These are phyloP conservation scores for Peromyscus aztecus DNA, from an alignment of 2,797 vertebrate genomes.

Conservation along the genomic window DNA sequence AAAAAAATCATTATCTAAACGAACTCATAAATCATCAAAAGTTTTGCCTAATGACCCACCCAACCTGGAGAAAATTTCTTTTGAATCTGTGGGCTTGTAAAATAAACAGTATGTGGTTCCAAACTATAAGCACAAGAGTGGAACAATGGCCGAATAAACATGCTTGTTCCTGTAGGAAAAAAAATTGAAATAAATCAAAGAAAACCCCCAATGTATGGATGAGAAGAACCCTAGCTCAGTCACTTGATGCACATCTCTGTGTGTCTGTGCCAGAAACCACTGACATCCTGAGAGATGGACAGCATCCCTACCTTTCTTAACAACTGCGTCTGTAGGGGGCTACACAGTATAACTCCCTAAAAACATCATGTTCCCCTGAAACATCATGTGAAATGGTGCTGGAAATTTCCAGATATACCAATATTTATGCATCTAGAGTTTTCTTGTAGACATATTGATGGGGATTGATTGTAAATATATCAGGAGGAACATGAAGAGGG, in stretches of 20 bases:
- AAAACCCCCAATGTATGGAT: neutral
- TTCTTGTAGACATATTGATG: neutral
- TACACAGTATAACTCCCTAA: neutral
- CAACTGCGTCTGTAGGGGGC: neutral
- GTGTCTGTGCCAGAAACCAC: neutral
- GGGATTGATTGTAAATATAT: neutral
- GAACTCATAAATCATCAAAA: neutral
- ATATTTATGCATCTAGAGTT: neutral
- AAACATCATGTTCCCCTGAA: neutral
- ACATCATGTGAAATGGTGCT: neutral
- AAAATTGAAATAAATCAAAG: neutral
- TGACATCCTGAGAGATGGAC: too few species aligned
- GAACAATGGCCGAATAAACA: fast-evolving
- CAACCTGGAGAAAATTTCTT: neutral
- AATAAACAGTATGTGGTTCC: neutral
- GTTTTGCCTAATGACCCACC: neutral
- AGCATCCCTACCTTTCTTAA: too few species aligned
- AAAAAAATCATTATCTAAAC: neutral
- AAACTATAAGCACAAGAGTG: neutral
- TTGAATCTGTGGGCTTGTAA: neutral
- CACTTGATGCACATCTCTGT: neutral
- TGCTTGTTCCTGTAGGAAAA: neutral
- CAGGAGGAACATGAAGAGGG: neutral
- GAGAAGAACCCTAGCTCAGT: neutral
- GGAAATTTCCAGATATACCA: neutral